Evolutionary conservation across 2,888 invertebrate genomes (phyloP).

Genomic region (Nowickia ferox): DNA sequence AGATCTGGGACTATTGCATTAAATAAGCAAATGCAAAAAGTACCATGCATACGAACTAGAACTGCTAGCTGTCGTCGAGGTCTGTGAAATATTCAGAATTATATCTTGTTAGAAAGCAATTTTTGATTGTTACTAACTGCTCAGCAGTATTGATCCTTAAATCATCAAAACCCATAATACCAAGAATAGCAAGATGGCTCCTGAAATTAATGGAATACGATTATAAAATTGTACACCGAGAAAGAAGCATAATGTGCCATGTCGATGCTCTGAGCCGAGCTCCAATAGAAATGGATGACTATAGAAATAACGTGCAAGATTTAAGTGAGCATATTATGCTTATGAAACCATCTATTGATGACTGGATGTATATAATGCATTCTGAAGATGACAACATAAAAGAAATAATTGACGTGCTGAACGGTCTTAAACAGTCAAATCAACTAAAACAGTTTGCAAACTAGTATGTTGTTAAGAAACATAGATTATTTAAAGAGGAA

Average conservation of each 20-base stretch:
- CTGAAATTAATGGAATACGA: background rate
- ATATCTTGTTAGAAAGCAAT: slow-evolving; percentile 62
- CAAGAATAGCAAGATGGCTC: slow-evolving; percentile 63
- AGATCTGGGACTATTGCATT: no score
- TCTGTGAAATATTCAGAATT: slow-evolving; percentile 64
- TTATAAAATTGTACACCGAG: no score
- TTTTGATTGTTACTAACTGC: slow-evolving; percentile 61
- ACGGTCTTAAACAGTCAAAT: background rate
- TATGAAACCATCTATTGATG: slow-evolving; percentile 37
- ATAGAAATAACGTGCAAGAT: background rate
- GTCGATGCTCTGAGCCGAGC: slow-evolving; percentile 77
- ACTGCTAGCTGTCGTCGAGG: slow-evolving; percentile 55
- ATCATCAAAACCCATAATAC: slow-evolving; percentile 34
- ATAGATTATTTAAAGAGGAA: slow-evolving; percentile 18
- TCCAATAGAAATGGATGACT: slow-evolving; percentile 8
- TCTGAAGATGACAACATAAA: slow-evolving; percentile 37
- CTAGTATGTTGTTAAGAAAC: slow-evolving; percentile 39
- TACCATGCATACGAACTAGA: slow-evolving; percentile 62
- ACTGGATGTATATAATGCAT: slow-evolving; percentile 66
- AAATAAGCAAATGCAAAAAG: no score
- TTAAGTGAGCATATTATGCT: slow-evolving; percentile 27
- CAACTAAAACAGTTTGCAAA: slow-evolving; percentile 16
- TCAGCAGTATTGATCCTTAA: slow-evolving; percentile 63
- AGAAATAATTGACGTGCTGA: slow-evolving; percentile 38
- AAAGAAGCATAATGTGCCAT: slow-evolving; percentile 74